phyloP scores from a whole-genome alignment of 2,113 vertebrate genomes.

The Anseranas semipalmata region DNA sequence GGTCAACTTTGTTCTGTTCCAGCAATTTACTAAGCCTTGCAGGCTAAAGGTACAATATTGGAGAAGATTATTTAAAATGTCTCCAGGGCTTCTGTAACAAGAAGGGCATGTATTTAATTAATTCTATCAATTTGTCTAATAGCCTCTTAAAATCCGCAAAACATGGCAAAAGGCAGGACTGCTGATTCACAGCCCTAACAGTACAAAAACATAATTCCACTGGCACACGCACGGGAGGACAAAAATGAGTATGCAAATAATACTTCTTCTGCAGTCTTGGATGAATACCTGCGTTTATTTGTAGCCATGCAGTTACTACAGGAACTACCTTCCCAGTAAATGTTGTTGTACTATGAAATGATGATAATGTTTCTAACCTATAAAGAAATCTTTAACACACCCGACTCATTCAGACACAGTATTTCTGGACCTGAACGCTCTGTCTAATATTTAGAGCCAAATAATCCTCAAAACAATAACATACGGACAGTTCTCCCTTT shows the following conservation, averaged over 20 bases:
- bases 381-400: background rate
- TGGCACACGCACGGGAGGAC: background rate
- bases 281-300: background rate
- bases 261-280: background rate
- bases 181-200: background rate
- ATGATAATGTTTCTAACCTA: background rate
- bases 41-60: background rate
- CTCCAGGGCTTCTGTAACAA: constrained; percentile 12
- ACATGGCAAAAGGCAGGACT: background rate
- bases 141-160: constrained; percentile 11
- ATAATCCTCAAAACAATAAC: background rate
- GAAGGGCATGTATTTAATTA: constrained; percentile 15
- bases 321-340: background rate
- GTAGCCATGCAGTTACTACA: background rate
- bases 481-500: background rate
- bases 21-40: background rate
- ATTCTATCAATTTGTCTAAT: constrained; percentile 16
- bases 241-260: background rate
- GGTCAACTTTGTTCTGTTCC: background rate
- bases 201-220: background rate
- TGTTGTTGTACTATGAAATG: background rate
- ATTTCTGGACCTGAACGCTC: background rate
- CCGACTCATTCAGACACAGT: background rate
- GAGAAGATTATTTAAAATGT: background rate
- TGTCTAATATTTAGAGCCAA: background rate